phyloP scores from a whole-genome alignment of 2,113 vertebrate genomes.

The Pelobates fuscus region DNA sequence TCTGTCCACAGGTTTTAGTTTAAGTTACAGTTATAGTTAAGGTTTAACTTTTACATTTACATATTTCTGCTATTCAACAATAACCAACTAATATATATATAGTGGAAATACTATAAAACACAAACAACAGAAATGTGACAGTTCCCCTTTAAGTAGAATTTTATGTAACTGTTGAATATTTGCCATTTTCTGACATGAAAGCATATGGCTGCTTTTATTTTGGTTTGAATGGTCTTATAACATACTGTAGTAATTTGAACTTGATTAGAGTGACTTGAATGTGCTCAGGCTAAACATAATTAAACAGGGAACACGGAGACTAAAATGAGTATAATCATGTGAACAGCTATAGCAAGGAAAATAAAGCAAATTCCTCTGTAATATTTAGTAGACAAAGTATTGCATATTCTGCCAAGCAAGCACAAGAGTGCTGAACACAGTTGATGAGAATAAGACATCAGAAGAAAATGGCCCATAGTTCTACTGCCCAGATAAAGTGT shows the following conservation, averaged over 20 bases:
- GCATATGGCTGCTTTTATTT: slow-evolving; percentile 3
- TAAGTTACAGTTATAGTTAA: no score
- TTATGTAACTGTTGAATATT: slow-evolving; percentile 13
- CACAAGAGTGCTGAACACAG: no score
- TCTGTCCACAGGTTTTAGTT: no score
- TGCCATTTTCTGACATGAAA: slow-evolving; percentile 18
- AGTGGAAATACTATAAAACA: no score
- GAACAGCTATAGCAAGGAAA: slow-evolving; percentile 27
- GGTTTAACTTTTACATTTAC: no score
- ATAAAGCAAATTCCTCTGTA: slow-evolving; percentile 6
- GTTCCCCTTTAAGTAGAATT: neutral
- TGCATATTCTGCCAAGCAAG: neutral
- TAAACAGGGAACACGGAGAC: slow-evolving; percentile 37
- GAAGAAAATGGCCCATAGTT: no score
- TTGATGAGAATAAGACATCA: no score
- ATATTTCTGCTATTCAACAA: no score
- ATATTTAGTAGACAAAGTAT: neutral
- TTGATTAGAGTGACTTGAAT: slow-evolving; percentile 39
- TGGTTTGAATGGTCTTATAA: slow-evolving; percentile 17
- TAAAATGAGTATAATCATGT: slow-evolving; percentile 36
- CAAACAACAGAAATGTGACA: no score
- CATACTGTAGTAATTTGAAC: slow-evolving; percentile 40
- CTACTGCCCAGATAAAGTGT: no score
- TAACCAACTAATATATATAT: no score
- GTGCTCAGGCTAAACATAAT: slow-evolving; percentile 26